Conservation (phyloP, 2,888 invertebrate species). For the Euproctis similis region DNA sequence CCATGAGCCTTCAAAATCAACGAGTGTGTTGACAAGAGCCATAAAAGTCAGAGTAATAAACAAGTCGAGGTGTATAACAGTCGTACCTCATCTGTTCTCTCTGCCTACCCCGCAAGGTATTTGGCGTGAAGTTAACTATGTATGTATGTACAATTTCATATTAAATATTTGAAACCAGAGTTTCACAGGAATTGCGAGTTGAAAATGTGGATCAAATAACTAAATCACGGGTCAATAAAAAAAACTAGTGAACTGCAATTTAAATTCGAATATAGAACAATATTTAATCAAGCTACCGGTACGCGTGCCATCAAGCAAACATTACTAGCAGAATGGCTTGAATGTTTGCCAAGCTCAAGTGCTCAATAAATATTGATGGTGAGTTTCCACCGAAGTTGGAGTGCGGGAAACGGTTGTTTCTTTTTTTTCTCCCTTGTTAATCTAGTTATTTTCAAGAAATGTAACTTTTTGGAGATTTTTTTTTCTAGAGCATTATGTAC, state of each 20-base stretch:
- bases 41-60: too few relatives aligned
- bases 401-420: conserved; percentile 15
- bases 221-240: too few relatives aligned
- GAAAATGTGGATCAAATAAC: too few relatives aligned
- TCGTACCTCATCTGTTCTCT: too few relatives aligned
- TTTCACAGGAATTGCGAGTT: too few relatives aligned
- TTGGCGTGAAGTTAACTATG: too few relatives aligned
- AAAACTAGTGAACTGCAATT: conserved; percentile 13
- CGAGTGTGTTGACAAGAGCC: too few relatives aligned
- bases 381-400: conserved; percentile 23
- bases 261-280: conserved; percentile 20
- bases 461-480: conserved; percentile 15
- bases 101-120: too few relatives aligned
- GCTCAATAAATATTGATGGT: conserved; percentile 21
- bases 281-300: conserved; percentile 26
- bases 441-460: conserved; percentile 10
- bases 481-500: background rate
- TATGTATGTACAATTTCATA: too few relatives aligned
- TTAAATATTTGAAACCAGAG: too few relatives aligned
- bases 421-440: conserved; percentile 12
- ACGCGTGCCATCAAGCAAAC: conserved; percentile 36
- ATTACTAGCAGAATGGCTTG: conserved; percentile 14
- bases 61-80: too few relatives aligned
- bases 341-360: conserved; percentile 23
- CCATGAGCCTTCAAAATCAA: too few relatives aligned